Evolutionary conservation across 2,888 invertebrate species (phyloP).

Genomic region (Pinctada fucata): DNA sequence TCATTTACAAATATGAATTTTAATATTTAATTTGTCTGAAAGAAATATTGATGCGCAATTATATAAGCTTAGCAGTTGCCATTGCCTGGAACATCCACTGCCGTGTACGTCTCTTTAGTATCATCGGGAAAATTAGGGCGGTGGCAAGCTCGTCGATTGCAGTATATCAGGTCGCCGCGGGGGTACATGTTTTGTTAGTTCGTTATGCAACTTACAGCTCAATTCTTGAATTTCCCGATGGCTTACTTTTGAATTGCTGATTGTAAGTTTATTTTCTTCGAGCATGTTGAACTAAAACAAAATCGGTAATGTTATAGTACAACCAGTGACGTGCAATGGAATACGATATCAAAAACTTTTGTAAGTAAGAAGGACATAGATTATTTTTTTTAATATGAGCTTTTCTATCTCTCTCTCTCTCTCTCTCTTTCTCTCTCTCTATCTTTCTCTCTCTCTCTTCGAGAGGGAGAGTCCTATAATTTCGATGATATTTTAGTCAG

Average conservation of each 20-base stretch:
- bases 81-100: neutral
- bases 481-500: no score
- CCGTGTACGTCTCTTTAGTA: neutral
- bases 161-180: slow-evolving; percentile 1
- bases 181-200: neutral
- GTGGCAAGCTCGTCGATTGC: neutral
- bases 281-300: neutral
- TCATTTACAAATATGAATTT: neutral
- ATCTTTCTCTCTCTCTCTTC: no score
- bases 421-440: no score
- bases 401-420: no score
- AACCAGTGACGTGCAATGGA: neutral
- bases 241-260: neutral
- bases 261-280: neutral
- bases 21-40: neutral
- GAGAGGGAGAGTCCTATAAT: no score
- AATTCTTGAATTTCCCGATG: neutral
- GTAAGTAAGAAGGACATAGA: no score
- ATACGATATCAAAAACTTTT: neutral
- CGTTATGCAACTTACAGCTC: neutral
- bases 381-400: no score
- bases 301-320: neutral
- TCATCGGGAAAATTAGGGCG: neutral
- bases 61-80: neutral
- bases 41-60: neutral